Base-by-base conservation (phyloP, 1,140 invertebrate genomes). In the Brachionus rubens region DNA sequence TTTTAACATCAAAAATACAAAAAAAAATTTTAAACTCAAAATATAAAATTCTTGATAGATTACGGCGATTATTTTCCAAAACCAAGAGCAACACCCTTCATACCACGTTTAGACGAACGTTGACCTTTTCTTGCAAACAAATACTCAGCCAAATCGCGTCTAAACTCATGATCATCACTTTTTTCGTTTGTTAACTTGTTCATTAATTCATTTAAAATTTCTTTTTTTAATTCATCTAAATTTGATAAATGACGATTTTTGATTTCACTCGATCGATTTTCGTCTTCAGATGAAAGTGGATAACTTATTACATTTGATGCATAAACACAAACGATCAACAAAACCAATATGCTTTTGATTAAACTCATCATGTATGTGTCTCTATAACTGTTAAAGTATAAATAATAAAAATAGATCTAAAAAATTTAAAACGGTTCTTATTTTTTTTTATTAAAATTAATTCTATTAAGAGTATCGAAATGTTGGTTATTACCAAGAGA, bases 31-130 rank as follows among this genome's bases (percentile, higher is more conserved):
- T n/a, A n/a, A n/a, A n/a, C n/a, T n/a, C n/a, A n/a, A n/a, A n/a
- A n/a, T n/a, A n/a, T n/a, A n/a, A n/a, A n/a, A n/a, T n/a, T n/a
- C n/a, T n/a, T n/a, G n/a, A n/a, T n/a, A n/a, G n/a, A n/a, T n/a
- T n/a, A n/a, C 33, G 30, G n/a, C 36, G 30, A 36, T 65, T 16
- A 65, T 65, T 65, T 65, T 6, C 59, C 59, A 26, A 65, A 65
- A 14, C 59, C 59, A 24, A 65, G 40, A 43, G 59, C 59, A 14
- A 65, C 59, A 14, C 59, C 59, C 43, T 65, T 65, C 59, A 65
- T 65, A 21, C 59, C 59, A 16, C 59, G 26, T 43, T 65, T 65
- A 21, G 40, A 16, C 14, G 40, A 43, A 5, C 30, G 16, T 24
- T 26, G 41, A 7, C 28, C 5, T 43, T 43, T 65, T 43, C 43